Evolutionary conservation across 1,140 invertebrate species (phyloP), one percentile per base, ranked within the genome.

Genomic region (Centruroides sculpturatus): DNA sequence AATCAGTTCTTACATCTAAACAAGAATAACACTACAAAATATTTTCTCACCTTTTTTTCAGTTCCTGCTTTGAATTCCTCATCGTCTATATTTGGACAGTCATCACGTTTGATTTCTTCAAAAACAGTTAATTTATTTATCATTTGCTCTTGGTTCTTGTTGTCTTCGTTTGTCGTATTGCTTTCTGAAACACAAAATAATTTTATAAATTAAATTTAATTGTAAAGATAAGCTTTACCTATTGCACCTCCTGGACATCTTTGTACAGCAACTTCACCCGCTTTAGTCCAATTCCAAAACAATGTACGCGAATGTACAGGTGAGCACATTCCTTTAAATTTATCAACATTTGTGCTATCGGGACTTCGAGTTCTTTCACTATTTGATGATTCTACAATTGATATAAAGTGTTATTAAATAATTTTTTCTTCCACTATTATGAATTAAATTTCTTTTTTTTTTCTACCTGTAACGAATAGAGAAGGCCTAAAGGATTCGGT

Each of bases 211-310:
- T 41, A 41, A 6, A 6, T 54, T 41, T 59, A 59, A 60, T 84
- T 80, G 0, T 89, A 88, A 51, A 59, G 5, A 3, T 53, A 8
- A 12, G 9, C 36, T 48, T 88, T 76, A 48, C 90, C 90, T 34
- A 85, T 87, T 4, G 89, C 86, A 11, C 90, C 90, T 12, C 83
- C 87, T 0, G 91, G 91, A 77, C 91, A 94, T 4, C 86, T 85
- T 68, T 92, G 89, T 0, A 88, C 83, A 7, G 82, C 83, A 11
- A 72, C 81, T 48, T 87, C 84, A 36, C 87, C 87, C 6, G 83
- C 82, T 47, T 81, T 72, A 0, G 90, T 93, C 80, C 84, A 88
- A 73, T 92, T 91, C 91, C 90, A 95, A 66, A 83, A 84, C 1
- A 94, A 77, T 64, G 85, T 87, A 50, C 89, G 77, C 1, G 85